Conservation (phyloP, 2,797 vertebrate genomes). For the Hippopotamyrus pictus region DNA sequence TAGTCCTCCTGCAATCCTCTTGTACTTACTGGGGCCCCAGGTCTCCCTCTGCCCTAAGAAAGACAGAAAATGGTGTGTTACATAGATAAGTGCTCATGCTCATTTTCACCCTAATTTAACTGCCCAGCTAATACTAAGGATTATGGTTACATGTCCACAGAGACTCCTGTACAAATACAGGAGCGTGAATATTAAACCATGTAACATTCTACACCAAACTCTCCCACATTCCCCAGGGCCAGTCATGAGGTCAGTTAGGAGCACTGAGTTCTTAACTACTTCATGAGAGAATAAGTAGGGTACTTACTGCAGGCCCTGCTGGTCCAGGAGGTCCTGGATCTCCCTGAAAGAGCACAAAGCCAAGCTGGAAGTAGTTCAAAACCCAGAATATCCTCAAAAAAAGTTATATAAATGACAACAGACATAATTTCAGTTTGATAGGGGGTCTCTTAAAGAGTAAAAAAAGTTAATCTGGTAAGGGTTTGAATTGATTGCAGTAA, state of each 20-base stretch:
- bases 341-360: constrained; percentile 60
- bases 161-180: not conserved
- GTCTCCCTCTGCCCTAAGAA: constrained; percentile 86
- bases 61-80: constrained; percentile 57
- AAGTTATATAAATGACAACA: not conserved
- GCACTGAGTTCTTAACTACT: not conserved
- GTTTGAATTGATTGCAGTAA: not conserved
- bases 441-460: not conserved
- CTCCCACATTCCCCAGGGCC: not conserved
- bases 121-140: not conserved
- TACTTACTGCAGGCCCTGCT: constrained; percentile 83
- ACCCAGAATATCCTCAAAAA: not conserved
- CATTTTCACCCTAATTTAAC: not conserved
- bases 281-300: not conserved
- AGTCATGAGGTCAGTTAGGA: not conserved
- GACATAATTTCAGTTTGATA: not conserved
- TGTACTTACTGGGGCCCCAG: constrained; percentile 86
- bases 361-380: not conserved
- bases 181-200: not conserved
- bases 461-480: not conserved
- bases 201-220: not conserved
- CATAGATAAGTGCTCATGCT: constrained; percentile 31
- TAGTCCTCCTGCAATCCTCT: not conserved
- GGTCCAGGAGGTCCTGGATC: constrained; percentile 80
- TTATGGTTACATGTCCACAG: not conserved